Evolutionary conservation across 2,113 vertebrate genomes (phyloP).

Genomic region (Manacus vitellinus): DNA sequence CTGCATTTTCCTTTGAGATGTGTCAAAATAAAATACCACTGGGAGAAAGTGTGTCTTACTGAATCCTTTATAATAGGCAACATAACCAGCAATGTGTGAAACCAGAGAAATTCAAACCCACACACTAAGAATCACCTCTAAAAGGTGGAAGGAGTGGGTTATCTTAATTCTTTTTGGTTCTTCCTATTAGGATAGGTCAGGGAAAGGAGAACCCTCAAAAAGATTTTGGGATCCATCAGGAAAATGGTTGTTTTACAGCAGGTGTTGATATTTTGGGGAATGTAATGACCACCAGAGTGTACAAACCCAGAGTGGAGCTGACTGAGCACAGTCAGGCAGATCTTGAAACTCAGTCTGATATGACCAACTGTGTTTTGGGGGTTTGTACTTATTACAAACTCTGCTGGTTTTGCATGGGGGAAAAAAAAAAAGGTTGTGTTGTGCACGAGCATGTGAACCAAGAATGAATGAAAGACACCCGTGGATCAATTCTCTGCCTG

Average conservation of each 20-base stretch:
- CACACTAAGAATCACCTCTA: slow-evolving; percentile 30
- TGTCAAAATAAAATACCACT: slow-evolving; percentile 72
- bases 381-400: background rate
- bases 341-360: background rate
- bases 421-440: background rate
- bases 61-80: slow-evolving; percentile 65
- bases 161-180: background rate
- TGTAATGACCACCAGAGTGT: background rate
- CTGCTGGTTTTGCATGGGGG: background rate
- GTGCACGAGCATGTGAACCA: background rate
- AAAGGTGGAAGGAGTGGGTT: background rate
- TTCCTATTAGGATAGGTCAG: background rate
- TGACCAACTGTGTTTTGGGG: background rate
- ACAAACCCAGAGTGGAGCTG: background rate
- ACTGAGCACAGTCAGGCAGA: background rate
- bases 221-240: background rate
- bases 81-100: slow-evolving; percentile 71
- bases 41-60: slow-evolving; percentile 56
- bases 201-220: background rate
- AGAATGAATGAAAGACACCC: background rate
- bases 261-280: background rate
- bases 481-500: background rate
- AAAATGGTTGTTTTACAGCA: background rate
- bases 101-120: slow-evolving; percentile 38
- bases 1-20: slow-evolving; percentile 65